A percentile compares a stretch with the other conserved stretches of the same genome.
Evolutionary conservation across 30 jellyfish, hydroid and myxozoan species (phyloP).

Genomic region (Clytia hemisphaerica): DNA sequence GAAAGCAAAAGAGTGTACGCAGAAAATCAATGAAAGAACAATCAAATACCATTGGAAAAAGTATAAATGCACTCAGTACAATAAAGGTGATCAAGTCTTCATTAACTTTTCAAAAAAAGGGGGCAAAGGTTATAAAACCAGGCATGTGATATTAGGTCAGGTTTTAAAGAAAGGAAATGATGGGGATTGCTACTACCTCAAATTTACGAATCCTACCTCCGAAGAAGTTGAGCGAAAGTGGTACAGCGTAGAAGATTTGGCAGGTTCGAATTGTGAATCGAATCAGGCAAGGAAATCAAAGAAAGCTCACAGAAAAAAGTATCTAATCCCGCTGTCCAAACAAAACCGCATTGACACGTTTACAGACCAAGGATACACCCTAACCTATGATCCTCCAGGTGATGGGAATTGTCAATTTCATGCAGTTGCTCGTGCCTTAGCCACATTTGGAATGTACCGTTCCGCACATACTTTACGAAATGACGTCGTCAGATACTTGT

Average conservation of each 20-base stretch:
- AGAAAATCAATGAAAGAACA: background rate
- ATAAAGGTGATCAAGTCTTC: background rate
- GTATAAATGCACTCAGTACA: slow-evolving; percentile 1
- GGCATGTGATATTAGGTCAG: background rate
- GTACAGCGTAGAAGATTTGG: slow-evolving; percentile 10
- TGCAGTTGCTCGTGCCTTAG: background rate
- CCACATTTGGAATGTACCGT: background rate
- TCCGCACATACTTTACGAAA: background rate
- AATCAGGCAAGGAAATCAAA: background rate
- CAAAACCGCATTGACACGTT: too few relatives aligned
- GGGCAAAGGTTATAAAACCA: background rate
- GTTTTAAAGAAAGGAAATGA: background rate
- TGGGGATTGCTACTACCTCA: too few relatives aligned
- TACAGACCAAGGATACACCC: too few relatives aligned
- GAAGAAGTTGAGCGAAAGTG: too few relatives aligned
- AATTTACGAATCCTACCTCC: too few relatives aligned
- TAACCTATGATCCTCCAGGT: too few relatives aligned
- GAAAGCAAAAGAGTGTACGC: too few relatives aligned
- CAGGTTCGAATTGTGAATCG: background rate
- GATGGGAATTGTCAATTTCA: too few relatives aligned
- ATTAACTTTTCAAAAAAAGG: background rate
- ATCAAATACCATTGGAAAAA: background rate
- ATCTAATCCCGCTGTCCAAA: too few relatives aligned
- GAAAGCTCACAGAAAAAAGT: too few relatives aligned
- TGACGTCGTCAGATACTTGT: background rate